Conservation (phyloP, 30 jellyfish, hydroid and myxozoan species). For the Catostylus mosaicus region DNA sequence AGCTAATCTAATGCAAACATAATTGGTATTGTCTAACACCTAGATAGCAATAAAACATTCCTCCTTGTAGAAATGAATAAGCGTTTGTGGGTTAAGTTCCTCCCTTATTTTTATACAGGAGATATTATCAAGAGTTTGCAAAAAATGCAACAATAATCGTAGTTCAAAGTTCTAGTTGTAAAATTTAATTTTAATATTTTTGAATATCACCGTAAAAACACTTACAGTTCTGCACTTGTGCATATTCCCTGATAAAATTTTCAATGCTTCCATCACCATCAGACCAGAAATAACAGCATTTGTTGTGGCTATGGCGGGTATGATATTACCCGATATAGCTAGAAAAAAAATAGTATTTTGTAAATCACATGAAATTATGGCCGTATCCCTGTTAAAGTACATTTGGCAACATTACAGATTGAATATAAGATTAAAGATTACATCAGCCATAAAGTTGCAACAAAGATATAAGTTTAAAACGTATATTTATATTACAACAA, state of each 20-base stretch:
- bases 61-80: too few relatives aligned
- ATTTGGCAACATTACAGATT: too few relatives aligned
- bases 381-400: too few relatives aligned
- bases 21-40: too few relatives aligned
- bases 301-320: constrained; percentile 99
- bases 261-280: constrained; percentile 94
- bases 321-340: constrained; percentile 93
- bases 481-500: not conserved
- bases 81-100: too few relatives aligned
- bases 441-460: not conserved
- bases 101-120: too few relatives aligned
- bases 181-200: constrained; percentile 57
- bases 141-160: too few relatives aligned
- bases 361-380: not conserved
- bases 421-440: not conserved
- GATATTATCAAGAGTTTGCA: too few relatives aligned
- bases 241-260: constrained; percentile 80
- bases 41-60: too few relatives aligned
- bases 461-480: not conserved
- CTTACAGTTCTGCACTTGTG: constrained; percentile 80
- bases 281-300: constrained; percentile 97
- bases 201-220: not conserved
- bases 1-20: too few relatives aligned
- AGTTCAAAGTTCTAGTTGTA: too few relatives aligned
- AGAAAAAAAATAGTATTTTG: not conserved